These are phyloP conservation scores for Sceloporus tristichus DNA, from an alignment of 2,113 vertebrate species.

Conservation along the genomic window DNA sequence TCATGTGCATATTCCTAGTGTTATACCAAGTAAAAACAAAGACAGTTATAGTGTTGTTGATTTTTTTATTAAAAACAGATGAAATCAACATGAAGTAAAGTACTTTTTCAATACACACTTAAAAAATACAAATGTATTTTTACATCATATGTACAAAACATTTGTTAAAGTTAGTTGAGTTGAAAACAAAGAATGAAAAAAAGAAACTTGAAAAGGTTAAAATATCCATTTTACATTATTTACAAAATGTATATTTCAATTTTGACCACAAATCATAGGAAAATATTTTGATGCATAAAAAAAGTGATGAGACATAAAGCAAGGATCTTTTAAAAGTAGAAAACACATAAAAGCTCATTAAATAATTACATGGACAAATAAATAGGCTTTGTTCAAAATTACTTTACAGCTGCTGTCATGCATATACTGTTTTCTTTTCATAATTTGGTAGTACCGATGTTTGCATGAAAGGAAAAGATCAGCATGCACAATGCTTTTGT, in stretches of 20 bases:
- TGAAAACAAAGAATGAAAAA: slow-evolving; percentile 58
- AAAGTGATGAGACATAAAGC: slow-evolving; percentile 76
- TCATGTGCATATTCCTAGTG: background rate
- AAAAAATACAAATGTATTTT: slow-evolving; percentile 66
- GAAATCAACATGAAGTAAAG: slow-evolving; percentile 59
- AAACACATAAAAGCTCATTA: slow-evolving; percentile 81
- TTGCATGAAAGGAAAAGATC: slow-evolving; percentile 68
- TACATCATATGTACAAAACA: slow-evolving; percentile 58
- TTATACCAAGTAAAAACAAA: slow-evolving; percentile 50
- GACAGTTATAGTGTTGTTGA: slow-evolving; percentile 48
- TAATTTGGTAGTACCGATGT: slow-evolving; percentile 64
- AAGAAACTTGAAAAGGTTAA: slow-evolving; percentile 66
- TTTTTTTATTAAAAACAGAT: slow-evolving; percentile 74
- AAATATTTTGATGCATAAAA: slow-evolving; percentile 79
- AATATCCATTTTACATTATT: slow-evolving; percentile 91
- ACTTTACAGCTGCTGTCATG: slow-evolving; percentile 79
- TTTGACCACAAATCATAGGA: slow-evolving; percentile 79
- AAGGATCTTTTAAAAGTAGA: slow-evolving; percentile 72
- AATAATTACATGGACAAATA: slow-evolving; percentile 87
- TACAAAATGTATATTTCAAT: slow-evolving; percentile 82
- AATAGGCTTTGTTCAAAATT: slow-evolving; percentile 81
- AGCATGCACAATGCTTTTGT: slow-evolving; percentile 73
- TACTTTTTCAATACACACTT: slow-evolving; percentile 73
- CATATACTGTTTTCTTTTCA: slow-evolving; percentile 67
- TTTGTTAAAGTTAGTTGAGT: slow-evolving; percentile 42